Conservation (phyloP, 2,113 vertebrate species). For the Pseudolaguvia tuberculata region DNA sequence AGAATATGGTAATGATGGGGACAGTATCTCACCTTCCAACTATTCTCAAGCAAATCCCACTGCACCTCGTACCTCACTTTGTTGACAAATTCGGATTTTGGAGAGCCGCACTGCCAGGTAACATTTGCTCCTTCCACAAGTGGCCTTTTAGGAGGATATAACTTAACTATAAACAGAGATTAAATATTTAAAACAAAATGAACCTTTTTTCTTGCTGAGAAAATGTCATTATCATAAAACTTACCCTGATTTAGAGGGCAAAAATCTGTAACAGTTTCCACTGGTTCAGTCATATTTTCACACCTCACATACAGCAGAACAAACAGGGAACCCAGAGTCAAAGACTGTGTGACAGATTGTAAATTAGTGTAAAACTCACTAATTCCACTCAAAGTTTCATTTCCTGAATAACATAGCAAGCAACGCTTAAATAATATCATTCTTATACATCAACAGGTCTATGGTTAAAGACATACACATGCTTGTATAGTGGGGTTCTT, state of each 20-base stretch:
- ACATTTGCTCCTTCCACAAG: neutral
- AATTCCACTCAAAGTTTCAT: neutral
- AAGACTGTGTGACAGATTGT: neutral
- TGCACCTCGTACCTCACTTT: neutral
- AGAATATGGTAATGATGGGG: neutral
- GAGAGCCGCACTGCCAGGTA: neutral
- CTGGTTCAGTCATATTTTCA: neutral
- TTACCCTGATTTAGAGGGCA: neutral
- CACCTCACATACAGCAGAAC: neutral
- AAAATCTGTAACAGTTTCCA: rapidly evolving
- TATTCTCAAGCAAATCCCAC: neutral
- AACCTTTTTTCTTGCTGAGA: neutral
- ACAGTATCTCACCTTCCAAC: slow-evolving; percentile 23
- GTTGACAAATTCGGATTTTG: rapidly evolving
- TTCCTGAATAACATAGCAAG: neutral
- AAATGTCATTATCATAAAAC: neutral
- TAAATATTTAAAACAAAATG: neutral
- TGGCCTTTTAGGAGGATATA: slow-evolving; percentile 15
- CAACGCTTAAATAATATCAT: neutral
- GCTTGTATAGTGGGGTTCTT: too few relatives aligned
- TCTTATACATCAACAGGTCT: neutral
- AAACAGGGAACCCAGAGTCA: rapidly evolving
- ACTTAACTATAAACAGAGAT: slow-evolving; percentile 13
- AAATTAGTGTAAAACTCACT: neutral
- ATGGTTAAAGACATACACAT: neutral